phyloP scores from a whole-genome alignment of 2,113 vertebrate genomes.

The Nerophis ophidion region DNA sequence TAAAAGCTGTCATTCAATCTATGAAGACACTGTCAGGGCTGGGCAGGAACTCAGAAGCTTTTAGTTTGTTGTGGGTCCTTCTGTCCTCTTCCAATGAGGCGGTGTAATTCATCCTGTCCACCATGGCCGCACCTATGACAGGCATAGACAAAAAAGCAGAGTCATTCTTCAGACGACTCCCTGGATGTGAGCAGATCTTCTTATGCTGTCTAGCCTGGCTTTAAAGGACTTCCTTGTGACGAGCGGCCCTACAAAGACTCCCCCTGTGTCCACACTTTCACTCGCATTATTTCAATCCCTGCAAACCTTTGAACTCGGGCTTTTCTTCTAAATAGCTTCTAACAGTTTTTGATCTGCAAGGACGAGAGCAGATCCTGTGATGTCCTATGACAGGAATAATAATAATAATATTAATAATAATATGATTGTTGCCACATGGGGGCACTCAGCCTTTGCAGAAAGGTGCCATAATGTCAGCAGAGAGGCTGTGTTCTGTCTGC shows the following conservation, averaged over 20 bases:
- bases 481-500: background rate
- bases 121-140: conserved; percentile 24
- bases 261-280: conserved; percentile 29
- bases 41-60: conserved; percentile 15
- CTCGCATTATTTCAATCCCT: conserved; percentile 10
- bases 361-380: too few species aligned
- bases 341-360: too few species aligned
- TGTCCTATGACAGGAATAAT: too few species aligned
- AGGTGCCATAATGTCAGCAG: conserved; percentile 13
- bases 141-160: conserved; percentile 35
- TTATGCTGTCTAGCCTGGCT: conserved; percentile 55
- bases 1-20: background rate
- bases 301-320: background rate
- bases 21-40: too few species aligned
- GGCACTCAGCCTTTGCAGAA: conserved; percentile 61
- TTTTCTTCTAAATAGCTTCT: background rate
- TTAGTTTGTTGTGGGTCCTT: conserved; percentile 18
- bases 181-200: conserved; percentile 54
- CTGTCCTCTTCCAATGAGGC: conserved; percentile 36
- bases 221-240: conserved; percentile 56
- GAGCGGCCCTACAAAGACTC: conserved; percentile 41
- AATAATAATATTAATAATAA: too few species aligned
- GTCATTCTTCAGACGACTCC: conserved; percentile 45
- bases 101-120: conserved; percentile 43
- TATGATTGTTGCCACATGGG: conserved; percentile 51